Percentiles rank a stretch among this genome's conserved stretches.
Evolutionary conservation across 2,888 invertebrate genomes (phyloP).

Genomic region (Tricholauxania praeusta): DNA sequence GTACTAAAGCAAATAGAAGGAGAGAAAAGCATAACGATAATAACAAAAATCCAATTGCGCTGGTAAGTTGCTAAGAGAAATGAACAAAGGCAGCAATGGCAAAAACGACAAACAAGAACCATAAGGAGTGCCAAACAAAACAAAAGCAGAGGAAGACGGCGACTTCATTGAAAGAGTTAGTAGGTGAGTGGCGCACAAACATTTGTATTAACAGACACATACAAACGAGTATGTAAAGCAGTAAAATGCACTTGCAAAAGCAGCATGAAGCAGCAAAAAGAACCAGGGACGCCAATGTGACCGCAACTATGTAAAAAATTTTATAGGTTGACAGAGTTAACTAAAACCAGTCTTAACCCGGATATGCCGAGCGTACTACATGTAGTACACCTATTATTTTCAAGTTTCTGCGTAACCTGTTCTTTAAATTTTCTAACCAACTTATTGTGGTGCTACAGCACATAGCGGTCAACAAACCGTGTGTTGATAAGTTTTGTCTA

Average conservation of each 20-base stretch:
- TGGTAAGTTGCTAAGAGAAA: constrained; percentile 23
- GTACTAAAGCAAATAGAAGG: background rate
- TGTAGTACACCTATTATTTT: too few species aligned
- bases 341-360: too few species aligned
- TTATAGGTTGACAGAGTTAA: too few species aligned
- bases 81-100: background rate
- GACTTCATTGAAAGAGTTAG: constrained; percentile 36
- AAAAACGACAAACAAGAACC: background rate
- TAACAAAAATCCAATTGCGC: constrained; percentile 28
- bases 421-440: too few species aligned
- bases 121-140: background rate
- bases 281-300: background rate
- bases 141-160: background rate
- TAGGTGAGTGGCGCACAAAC: constrained; percentile 39
- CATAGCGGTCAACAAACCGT: too few species aligned
- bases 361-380: too few species aligned
- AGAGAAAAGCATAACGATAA: background rate
- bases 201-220: constrained; percentile 5
- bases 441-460: too few species aligned
- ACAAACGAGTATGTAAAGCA: background rate
- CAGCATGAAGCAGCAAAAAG: background rate
- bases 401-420: too few species aligned
- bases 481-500: too few species aligned
- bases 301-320: background rate
- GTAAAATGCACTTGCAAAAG: constrained; percentile 20